Conservation (phyloP, 2,113 vertebrate genomes). For the Lagenorhynchus albirostris region DNA sequence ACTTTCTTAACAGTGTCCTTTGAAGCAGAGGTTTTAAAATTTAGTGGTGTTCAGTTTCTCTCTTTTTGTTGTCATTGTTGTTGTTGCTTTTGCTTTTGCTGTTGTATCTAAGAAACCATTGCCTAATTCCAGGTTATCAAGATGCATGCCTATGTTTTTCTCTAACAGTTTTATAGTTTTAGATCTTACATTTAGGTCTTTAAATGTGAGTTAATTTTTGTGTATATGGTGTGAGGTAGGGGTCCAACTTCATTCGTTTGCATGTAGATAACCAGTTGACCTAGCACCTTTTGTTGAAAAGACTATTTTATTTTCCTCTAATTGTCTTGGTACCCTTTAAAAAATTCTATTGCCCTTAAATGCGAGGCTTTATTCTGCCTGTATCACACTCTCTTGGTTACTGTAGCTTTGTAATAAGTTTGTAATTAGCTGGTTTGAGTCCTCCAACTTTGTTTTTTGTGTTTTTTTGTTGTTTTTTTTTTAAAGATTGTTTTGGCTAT, state of each 20-base stretch:
- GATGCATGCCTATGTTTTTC: neutral
- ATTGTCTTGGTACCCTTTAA: neutral
- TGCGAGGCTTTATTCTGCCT: neutral
- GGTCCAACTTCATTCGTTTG: neutral
- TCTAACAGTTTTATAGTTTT: neutral
- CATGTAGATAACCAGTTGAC: neutral
- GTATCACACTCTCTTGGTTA: neutral
- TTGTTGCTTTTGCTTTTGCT: neutral
- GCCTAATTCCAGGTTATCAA: neutral
- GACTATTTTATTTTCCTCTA: neutral
- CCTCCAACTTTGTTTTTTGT: neutral
- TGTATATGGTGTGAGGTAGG: neutral
- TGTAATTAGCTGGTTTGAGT: neutral
- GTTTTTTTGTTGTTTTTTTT: neutral
- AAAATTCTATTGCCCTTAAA: neutral
- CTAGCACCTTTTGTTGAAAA: neutral
- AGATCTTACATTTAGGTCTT: neutral
- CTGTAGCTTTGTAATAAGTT: neutral
- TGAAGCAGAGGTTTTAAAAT: neutral
- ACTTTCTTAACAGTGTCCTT: neutral
- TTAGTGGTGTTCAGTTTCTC: neutral
- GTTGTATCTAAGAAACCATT: neutral
- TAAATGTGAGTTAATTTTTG: neutral
- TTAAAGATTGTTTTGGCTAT: neutral
- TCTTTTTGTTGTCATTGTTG: neutral